phyloP scores from a whole-genome alignment of 2,888 invertebrate genomes.

The Glomeris marginata region DNA sequence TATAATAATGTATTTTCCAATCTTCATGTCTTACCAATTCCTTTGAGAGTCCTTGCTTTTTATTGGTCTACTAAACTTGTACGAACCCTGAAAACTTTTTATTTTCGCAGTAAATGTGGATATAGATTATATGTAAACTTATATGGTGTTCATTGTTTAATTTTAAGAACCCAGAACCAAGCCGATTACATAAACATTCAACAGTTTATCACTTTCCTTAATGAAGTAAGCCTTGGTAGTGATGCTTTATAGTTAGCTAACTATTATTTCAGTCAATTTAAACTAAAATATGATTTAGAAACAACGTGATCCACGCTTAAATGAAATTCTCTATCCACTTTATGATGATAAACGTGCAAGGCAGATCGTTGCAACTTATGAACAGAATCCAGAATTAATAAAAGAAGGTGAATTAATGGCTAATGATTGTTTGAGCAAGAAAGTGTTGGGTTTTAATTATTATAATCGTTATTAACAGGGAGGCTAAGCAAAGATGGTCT shows the following conservation, averaged over 20 bases:
- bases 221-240: slow-evolving; percentile 52
- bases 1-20: no score
- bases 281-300: slow-evolving; percentile 44
- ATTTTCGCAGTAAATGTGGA: no score
- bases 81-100: no score
- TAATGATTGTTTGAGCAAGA: no score
- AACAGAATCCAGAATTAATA: slow-evolving; percentile 60
- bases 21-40: no score
- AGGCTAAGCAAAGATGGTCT: slow-evolving; percentile 86
- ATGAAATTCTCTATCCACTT: slow-evolving; percentile 95
- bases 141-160: no score
- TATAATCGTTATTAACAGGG: slow-evolving; percentile 39
- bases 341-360: slow-evolving; percentile 86
- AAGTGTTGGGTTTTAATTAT: no score
- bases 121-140: no score
- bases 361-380: slow-evolving; percentile 88
- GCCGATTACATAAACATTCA: slow-evolving; percentile 69
- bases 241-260: no score
- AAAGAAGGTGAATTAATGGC: slow-evolving; percentile 43
- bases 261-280: slow-evolving; percentile 2
- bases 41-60: no score
- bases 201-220: slow-evolving; percentile 82
- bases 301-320: slow-evolving; percentile 93
- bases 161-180: slow-evolving; percentile 82
- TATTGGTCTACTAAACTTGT: no score